Conservation (phyloP, 53 echinoderm and acorn worm species). For the Holothuria scabra region DNA sequence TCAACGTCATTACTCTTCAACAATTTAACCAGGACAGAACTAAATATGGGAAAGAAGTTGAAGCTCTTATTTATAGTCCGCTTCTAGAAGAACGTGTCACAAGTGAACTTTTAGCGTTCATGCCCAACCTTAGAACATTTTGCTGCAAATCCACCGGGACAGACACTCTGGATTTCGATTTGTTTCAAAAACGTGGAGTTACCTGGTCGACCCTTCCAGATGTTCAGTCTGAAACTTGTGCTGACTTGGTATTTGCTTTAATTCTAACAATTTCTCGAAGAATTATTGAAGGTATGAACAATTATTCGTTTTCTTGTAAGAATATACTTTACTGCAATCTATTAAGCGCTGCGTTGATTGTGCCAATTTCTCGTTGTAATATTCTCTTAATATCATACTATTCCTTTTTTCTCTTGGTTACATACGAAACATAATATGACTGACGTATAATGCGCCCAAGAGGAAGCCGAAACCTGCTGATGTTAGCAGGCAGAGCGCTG, state of each 20-base stretch:
- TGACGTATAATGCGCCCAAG: too few relatives aligned
- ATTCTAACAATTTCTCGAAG: slow-evolving; percentile 45
- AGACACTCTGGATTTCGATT: slow-evolving; percentile 34
- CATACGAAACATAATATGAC: too few relatives aligned
- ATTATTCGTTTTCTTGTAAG: too few relatives aligned
- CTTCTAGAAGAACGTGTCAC: background rate
- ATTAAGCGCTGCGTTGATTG: too few relatives aligned
- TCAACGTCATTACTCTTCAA: background rate
- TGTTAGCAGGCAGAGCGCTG: too few relatives aligned
- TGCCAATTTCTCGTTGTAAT: too few relatives aligned
- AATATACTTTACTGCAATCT: too few relatives aligned
- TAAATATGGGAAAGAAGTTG: background rate
- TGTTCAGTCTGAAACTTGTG: slow-evolving; percentile 22
- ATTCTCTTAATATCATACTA: too few relatives aligned
- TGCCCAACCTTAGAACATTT: slow-evolving; percentile 10
- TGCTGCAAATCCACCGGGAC: slow-evolving; percentile 1
- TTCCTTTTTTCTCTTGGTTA: too few relatives aligned
- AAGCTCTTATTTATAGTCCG: background rate
- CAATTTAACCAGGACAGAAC: background rate
- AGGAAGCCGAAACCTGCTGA: too few relatives aligned
- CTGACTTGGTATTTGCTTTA: slow-evolving; percentile 42
- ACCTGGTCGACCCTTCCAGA: slow-evolving; percentile 24
- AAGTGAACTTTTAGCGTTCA: background rate
- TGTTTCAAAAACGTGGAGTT: slow-evolving; percentile 36
- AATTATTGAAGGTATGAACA: slow-evolving; percentile 23